Base-by-base conservation (phyloP, 2,888 invertebrate genomes). In the Nephrotoma flavescens region DNA sequence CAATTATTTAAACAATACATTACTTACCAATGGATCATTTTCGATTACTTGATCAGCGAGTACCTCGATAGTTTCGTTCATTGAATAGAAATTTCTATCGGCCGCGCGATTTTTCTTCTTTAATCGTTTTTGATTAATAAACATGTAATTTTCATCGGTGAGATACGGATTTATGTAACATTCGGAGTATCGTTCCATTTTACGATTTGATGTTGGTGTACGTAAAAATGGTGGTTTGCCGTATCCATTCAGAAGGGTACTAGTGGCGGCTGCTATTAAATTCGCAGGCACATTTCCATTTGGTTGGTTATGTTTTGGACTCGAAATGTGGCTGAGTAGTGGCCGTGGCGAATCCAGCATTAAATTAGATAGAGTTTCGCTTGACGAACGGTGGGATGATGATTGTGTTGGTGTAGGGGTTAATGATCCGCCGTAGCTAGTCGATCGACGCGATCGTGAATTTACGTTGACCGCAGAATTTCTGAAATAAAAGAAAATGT, bases 21-120 rank as follows among this genome's bases (percentile, higher is more conserved):
- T 90, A 92, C 91, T 92, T 89, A 92, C 91, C 87, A 91, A 91
- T 89, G 91, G 91, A 88, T 91, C 91, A 89, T 92, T 91, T 89
- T 92, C 91, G 87, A 91, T 90, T 86, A 92, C 92, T n/a, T 91
- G 91, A 90, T 92, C 91, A 87, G 91, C 91, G 11, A 92, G 89
- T 90, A 92, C 91, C 89, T 92, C 91, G 87, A 92, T 91, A 87
- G 91, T 90, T 87, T 92, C 91, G 15, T 91, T 91, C 91, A 92
- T 92, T 86, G 91, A 91, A 87, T 91, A 90, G 88, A 91, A 92
- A 87, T 90, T 90, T 88, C 92, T 90, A 88, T 91, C 91, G 5
- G 90, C 90, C 88, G 91, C 91, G 88, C 91, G 91, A 88, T 91
- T 91, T 88, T 91, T 91, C 88, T 92, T 92, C 45, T 91, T 89